A percentile compares a stretch with the other conserved stretches of the same genome.
These are phyloP conservation scores for Tonatia bakeri DNA, from an alignment of 2,113 vertebrate species.

Conservation along the genomic window DNA sequence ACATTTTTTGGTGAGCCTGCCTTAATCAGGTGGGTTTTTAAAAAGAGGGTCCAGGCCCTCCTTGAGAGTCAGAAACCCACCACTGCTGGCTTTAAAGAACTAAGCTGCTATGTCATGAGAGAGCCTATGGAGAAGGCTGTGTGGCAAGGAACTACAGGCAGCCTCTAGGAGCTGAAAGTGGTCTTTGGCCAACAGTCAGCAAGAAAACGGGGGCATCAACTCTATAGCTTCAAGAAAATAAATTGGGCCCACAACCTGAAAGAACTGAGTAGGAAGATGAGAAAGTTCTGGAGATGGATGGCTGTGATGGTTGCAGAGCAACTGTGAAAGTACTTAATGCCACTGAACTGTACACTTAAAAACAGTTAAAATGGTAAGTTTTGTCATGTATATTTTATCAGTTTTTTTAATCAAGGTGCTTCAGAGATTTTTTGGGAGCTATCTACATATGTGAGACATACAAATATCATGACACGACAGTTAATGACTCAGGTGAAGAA, in stretches of 20 bases:
- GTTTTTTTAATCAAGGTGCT: not conserved
- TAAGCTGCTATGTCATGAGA: not conserved
- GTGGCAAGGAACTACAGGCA: not conserved
- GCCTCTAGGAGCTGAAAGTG: not conserved
- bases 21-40: not conserved
- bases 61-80: not conserved
- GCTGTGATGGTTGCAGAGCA: not conserved
- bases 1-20: not conserved
- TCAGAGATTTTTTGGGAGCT: not conserved
- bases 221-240: not conserved
- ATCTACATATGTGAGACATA: conserved; percentile 10
- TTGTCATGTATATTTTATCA: not conserved
- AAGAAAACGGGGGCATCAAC: not conserved
- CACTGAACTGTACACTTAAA: not conserved
- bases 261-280: not conserved
- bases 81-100: conserved; percentile 6
- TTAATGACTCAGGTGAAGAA: not conserved
- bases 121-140: not conserved
- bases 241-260: not conserved
- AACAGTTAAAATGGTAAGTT: not conserved
- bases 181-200: not conserved
- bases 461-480: not conserved
- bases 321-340: not conserved
- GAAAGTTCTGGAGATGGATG: not conserved
- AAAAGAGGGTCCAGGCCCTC: not conserved